phyloP scores from a whole-genome alignment of 2,113 vertebrate species.

The Eulemur macaco region DNA sequence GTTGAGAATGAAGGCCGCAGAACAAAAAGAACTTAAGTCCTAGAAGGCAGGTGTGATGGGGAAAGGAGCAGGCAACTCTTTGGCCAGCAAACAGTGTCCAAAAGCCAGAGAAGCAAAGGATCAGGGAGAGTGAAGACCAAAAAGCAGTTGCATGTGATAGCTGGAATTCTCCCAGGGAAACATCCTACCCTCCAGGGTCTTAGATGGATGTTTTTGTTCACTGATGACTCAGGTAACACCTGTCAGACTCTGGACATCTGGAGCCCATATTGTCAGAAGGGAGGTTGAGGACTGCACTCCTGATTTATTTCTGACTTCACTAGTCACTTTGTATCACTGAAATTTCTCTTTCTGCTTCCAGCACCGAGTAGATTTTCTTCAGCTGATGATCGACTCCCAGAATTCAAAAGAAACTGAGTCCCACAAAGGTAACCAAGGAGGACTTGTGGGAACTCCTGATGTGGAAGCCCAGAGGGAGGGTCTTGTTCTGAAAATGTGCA shows the following conservation, averaged over 20 bases:
- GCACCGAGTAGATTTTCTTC: conserved; percentile 90
- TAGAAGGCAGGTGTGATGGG: not conserved
- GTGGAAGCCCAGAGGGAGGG: accelerated
- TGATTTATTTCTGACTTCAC: not conserved
- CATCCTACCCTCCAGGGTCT: not conserved
- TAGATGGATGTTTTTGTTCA: not conserved
- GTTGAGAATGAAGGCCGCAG: not conserved
- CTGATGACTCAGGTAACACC: not conserved
- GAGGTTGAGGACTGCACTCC: not conserved
- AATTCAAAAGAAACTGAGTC: conserved; percentile 32
- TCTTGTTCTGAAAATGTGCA: not conserved
- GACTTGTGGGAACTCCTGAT: too few relatives aligned
- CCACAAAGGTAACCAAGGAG: conserved; percentile 76
- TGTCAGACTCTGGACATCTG: not conserved
- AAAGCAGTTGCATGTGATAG: not conserved
- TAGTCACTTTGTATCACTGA: not conserved
- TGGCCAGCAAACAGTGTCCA: not conserved
- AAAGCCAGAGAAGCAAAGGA: not conserved
- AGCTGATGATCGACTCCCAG: conserved; percentile 91
- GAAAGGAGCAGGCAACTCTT: not conserved
- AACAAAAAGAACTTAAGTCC: not conserved
- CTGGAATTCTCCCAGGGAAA: not conserved
- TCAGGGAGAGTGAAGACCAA: not conserved
- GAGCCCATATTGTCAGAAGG: not conserved
- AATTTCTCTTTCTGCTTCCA: conserved; percentile 66